Evolutionary conservation across 1,140 invertebrate genomes (phyloP), one percentile per base, ranked within the genome.

Genomic region (Bombus pascuorum): DNA sequence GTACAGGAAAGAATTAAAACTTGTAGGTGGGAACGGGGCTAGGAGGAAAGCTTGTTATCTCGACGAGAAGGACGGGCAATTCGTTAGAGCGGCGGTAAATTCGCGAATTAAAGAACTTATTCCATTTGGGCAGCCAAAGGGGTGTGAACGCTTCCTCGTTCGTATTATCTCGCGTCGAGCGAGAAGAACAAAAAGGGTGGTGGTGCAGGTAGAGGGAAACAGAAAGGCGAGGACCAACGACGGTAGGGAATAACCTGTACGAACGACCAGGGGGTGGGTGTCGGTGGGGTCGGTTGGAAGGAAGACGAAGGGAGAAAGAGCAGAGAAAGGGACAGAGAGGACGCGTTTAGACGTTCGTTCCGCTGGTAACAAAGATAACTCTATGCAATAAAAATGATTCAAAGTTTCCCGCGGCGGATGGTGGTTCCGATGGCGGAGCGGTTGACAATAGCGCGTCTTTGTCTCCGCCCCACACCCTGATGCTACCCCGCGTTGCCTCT

Each of bases 361-460:
- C 93, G 93, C 92, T 93, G 93, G 91, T 95, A 95, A 95, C 94
- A 95, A 95, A 95, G 95, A 95, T 95, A 95, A 95, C 94, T 95
- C 95, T 94, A 95, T 95, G 95, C 95, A 95, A 95, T 95, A 95
- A 95, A 95, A 95, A 95, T 95, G 95, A 95, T 95, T 95, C 95
- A 95, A 95, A 95, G 95, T 95, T 95, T 95, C 95, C 95, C 95
- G 95, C 94, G 93, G 94, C 93, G 95, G 94, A 95, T 95, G 94
- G 94, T 92, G 94, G 95, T 95, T 95, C 95, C 94, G 95, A 95
- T 95, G 94, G 94, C 92, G 92, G 92, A 94, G 93, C 93, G 93
- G 94, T 94, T 95, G 94, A 95, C 94, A 95, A 95, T 95, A 93
- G 94, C 92, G 93, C 94, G 94, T 95, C 94, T 95, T 95, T 95